Evolutionary conservation across 1,140 invertebrate genomes (phyloP).

Genomic region (Drosophila equinoxialis): DNA sequence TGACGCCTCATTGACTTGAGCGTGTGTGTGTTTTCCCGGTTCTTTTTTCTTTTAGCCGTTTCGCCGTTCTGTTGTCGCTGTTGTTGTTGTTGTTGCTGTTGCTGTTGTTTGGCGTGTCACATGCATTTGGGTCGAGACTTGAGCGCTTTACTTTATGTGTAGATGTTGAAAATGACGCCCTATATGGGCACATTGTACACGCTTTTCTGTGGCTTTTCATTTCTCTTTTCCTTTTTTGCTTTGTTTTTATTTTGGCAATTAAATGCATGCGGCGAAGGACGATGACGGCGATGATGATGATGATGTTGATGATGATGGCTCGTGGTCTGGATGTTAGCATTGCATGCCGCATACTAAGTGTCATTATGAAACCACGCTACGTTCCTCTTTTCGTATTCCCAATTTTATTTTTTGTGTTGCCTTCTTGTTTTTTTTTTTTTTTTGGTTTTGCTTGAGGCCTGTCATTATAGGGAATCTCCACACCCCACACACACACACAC

Average conservation of each 20-base stretch:
- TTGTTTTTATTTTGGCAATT: conserved; percentile 82
- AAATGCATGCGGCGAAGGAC: conserved; percentile 78
- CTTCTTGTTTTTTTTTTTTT: conserved; percentile 24
- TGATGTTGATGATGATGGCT: conserved; percentile 68
- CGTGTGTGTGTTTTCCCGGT: conserved; percentile 28
- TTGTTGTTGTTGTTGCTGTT: conserved; percentile 8
- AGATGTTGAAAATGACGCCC: conserved; percentile 61
- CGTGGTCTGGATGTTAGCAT: conserved; percentile 67
- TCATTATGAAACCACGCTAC: conserved; percentile 67
- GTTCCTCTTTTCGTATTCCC: conserved; percentile 28
- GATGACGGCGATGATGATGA: conserved; percentile 64
- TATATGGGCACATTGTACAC: conserved; percentile 71
- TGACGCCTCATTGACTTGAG: conserved; percentile 79
- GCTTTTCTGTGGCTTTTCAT: conserved; percentile 62
- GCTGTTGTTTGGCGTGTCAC: conserved; percentile 69
- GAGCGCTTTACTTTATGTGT: conserved; percentile 68
- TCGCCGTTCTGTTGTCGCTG: neutral
- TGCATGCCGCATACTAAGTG: conserved; percentile 81
- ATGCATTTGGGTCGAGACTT: conserved; percentile 73
- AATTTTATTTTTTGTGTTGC: conserved; percentile 29
- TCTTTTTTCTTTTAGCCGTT: conserved; percentile 20
- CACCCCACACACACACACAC: conserved; percentile 37
- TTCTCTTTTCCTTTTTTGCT: conserved; percentile 33
- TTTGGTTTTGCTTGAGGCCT: conserved; percentile 39
- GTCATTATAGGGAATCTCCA: conserved; percentile 62